Evolutionary conservation across 2,797 vertebrate species (phyloP), one percentile per base, ranked within the genome.

Genomic region (Pampus argenteus): DNA sequence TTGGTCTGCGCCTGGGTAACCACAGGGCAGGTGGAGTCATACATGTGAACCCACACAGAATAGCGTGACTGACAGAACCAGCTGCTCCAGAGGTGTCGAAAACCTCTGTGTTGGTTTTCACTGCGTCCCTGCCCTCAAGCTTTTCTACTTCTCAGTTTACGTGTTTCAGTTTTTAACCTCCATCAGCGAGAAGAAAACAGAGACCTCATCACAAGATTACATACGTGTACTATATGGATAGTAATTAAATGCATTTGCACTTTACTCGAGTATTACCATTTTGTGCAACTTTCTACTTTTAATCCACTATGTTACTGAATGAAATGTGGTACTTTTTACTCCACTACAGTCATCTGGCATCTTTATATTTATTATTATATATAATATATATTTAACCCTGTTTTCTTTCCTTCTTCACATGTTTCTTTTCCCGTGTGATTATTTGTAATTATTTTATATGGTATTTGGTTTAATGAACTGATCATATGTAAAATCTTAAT

Each of bases 61-160:
- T 91, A 81, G 83, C n/a, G 13, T 86, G 86, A 86, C 83, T 85
- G 80, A 66, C 72, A 83, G 57, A 90, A 44, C 74, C 88, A 91
- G 90, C 89, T 87, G 73, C 88, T 82, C 17, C 11, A 77, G 79
- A 89, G 85, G 90, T 86, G 88, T 84, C 64, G 75, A 89, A 91
- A 88, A 90, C 25, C 51, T 83, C 36, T 76, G 79, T 59, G 49
- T 70, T 78, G 20, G n/a, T 67, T 76, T 71, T 66, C 55, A 48
- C 72, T 66, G 66, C 36, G 4, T 76, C 66, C 65, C 75, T 81
- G 51, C 84, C 88, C 83, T 84, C 66, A 52, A 83, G 86, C 78
- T 52, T 40, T 36, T 61, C 67, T 57, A 15, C 60, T 3, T 56
- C 65, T 74, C 71, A 80, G 58, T 84, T 84, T 80, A 78, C 69